phyloP scores from a whole-genome alignment of 2,888 invertebrate genomes.

The Chamaedrilus cognettii region DNA sequence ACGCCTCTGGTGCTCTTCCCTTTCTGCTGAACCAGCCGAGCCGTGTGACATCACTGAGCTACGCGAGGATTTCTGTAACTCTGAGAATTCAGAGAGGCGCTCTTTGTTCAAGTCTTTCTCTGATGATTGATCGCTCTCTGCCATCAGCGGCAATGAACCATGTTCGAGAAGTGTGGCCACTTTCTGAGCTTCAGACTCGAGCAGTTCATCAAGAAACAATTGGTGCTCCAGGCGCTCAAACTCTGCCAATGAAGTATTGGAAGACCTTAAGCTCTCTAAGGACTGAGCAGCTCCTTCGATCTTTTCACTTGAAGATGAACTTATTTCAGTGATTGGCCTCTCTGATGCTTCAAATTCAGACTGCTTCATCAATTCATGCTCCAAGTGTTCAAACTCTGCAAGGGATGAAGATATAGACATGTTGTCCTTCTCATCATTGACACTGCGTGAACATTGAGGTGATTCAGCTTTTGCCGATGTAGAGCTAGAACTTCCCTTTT shows the following conservation, averaged over 20 bases:
- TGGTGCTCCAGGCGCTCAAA: conserved; percentile 55
- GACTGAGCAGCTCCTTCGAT: neutral
- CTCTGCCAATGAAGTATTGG: conserved; percentile 53
- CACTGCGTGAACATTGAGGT: neutral
- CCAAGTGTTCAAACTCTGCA: conserved; percentile 76
- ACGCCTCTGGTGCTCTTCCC: conserved; percentile 15
- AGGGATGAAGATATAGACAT: conserved; percentile 83
- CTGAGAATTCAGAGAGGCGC: conserved; percentile 13
- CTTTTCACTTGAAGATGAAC: conserved; percentile 15
- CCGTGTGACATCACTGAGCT: neutral
- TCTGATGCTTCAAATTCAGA: conserved; percentile 32
- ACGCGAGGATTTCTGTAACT: neutral
- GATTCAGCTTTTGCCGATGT: conserved; percentile 14
- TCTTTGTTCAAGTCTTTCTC: conserved; percentile 27
- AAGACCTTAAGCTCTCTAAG: conserved; percentile 47
- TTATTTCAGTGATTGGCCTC: conserved; percentile 20
- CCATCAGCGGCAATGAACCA: conserved; percentile 45
- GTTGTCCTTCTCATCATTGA: conserved; percentile 67
- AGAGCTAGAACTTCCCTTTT: conserved; percentile 32
- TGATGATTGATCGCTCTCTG: conserved; percentile 34
- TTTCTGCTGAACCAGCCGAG: neutral
- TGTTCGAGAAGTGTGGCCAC: conserved; percentile 56
- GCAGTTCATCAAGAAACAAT: conserved; percentile 51
- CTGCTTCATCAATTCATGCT: conserved; percentile 24
- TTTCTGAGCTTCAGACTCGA: conserved; percentile 57